A percentile compares a stretch with the other conserved stretches of the same genome.
phyloP scores from a whole-genome alignment of 2,888 invertebrate species.

The Meliscaeva auricollis region DNA sequence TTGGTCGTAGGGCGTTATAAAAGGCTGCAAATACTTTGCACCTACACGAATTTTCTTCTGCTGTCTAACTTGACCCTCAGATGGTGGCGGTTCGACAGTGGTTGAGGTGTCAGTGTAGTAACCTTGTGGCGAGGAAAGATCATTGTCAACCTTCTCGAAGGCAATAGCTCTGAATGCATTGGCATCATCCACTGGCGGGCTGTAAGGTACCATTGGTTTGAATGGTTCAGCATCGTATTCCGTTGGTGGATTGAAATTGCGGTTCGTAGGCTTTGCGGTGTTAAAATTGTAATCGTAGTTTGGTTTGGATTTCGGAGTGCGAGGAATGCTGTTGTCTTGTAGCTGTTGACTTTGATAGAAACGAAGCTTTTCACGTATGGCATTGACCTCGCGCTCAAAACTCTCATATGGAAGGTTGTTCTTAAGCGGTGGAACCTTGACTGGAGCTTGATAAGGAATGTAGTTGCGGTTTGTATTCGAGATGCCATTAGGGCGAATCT shows the following conservation, averaged over 20 bases:
- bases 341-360: conserved; percentile 86
- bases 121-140: conserved; percentile 50
- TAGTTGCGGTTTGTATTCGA: conserved; percentile 68
- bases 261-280: conserved; percentile 82
- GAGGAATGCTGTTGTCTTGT: conserved; percentile 82
- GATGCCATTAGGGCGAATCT: conserved; percentile 82
- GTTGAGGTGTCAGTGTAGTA: conserved; percentile 51
- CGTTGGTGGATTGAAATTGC: conserved; percentile 80
- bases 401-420: conserved; percentile 81
- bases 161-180: conserved; percentile 82
- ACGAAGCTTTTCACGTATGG: conserved; percentile 88
- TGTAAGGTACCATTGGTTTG: conserved; percentile 87
- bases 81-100: conserved; percentile 46
- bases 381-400: conserved; percentile 88
- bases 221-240: conserved; percentile 87
- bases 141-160: conserved; percentile 85
- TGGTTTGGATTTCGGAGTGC: conserved; percentile 84
- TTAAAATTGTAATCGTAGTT: conserved; percentile 91
- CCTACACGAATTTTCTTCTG: conserved; percentile 81
- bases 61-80: conserved; percentile 77
- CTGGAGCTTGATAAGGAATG: conserved; percentile 59
- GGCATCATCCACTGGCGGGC: conserved; percentile 82
- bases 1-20: conserved; percentile 80
- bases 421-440: conserved; percentile 67
- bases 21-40: conserved; percentile 78